Percentiles rank a stretch among this genome's conserved stretches.
Evolutionary conservation across 2,888 invertebrate genomes (phyloP).

Genomic region (Callyntrura sp.): DNA sequence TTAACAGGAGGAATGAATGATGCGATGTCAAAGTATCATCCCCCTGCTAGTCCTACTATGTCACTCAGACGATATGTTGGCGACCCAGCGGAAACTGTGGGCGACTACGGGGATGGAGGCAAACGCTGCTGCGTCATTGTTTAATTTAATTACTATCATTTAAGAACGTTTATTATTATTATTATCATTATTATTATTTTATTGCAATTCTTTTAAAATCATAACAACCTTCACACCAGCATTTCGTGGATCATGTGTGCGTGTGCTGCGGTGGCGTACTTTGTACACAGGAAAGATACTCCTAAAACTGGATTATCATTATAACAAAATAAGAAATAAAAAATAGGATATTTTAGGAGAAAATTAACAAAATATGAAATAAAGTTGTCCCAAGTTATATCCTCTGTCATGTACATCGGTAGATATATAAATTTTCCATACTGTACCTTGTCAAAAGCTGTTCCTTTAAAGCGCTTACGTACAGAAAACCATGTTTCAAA

Average conservation of each 20-base stretch:
- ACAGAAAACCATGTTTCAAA: not conserved
- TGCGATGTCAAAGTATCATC: conserved; percentile 74
- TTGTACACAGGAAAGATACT: too few species aligned
- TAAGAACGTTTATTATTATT: too few species aligned
- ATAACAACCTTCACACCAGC: not conserved
- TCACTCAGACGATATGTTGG: conserved; percentile 81
- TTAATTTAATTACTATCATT: conserved; percentile 62
- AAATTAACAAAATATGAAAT: too few species aligned
- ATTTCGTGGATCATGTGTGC: not conserved
- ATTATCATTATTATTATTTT: not conserved
- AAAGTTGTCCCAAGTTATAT: too few species aligned
- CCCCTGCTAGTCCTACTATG: conserved; percentile 82
- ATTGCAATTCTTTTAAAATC: not conserved
- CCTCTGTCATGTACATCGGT: too few species aligned
- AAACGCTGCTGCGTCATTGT: conserved; percentile 83
- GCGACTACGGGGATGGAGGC: conserved; percentile 82
- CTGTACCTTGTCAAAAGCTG: too few species aligned
- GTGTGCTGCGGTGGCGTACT: not conserved
- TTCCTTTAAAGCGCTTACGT: conserved; percentile 24
- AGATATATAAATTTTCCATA: too few species aligned
- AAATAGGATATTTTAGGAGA: too few species aligned
- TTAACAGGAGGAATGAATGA: conserved; percentile 79
- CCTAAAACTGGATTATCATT: too few species aligned
- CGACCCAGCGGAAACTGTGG: conserved; percentile 79
- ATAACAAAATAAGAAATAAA: too few species aligned